Evolutionary conservation across 2,888 invertebrate species (phyloP).

Genomic region (Caenorhabditis imperialis): DNA sequence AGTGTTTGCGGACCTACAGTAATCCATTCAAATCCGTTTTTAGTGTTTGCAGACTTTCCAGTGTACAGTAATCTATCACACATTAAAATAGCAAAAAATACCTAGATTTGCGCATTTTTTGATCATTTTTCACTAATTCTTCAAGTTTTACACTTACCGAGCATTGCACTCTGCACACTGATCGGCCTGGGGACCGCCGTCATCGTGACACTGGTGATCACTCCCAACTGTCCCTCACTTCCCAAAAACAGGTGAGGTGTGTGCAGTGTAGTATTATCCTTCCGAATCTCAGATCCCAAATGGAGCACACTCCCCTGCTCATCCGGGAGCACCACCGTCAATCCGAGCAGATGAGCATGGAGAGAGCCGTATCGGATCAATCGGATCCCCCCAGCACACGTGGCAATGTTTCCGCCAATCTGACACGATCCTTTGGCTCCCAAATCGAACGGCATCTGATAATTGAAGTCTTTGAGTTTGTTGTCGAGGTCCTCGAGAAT

Average conservation of each 20-base stretch:
- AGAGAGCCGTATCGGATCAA: constrained; percentile 93
- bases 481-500: constrained; percentile 89
- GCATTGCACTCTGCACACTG: constrained; percentile 88
- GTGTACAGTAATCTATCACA: too few relatives aligned
- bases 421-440: constrained; percentile 88
- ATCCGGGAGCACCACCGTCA: constrained; percentile 83
- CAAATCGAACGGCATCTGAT: constrained; percentile 94
- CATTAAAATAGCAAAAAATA: too few relatives aligned
- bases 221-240: constrained; percentile 94
- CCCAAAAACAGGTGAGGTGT: constrained; percentile 96
- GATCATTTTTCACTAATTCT: too few relatives aligned
- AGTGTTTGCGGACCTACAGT: too few relatives aligned
- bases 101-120: too few relatives aligned
- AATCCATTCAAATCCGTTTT: too few relatives aligned
- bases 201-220: constrained; percentile 92
- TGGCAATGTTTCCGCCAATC: constrained; percentile 94
- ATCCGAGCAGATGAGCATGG: constrained; percentile 75
- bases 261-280: constrained; percentile 98
- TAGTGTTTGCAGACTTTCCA: too few relatives aligned
- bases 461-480: constrained; percentile 81
- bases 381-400: constrained; percentile 95
- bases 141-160: constrained; percentile 80
- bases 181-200: constrained; percentile 90
- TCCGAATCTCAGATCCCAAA: constrained; percentile 88
- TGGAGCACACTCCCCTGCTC: constrained; percentile 86